phyloP scores from a whole-genome alignment of 2,888 invertebrate genomes.

The Serripes groenlandicus region DNA sequence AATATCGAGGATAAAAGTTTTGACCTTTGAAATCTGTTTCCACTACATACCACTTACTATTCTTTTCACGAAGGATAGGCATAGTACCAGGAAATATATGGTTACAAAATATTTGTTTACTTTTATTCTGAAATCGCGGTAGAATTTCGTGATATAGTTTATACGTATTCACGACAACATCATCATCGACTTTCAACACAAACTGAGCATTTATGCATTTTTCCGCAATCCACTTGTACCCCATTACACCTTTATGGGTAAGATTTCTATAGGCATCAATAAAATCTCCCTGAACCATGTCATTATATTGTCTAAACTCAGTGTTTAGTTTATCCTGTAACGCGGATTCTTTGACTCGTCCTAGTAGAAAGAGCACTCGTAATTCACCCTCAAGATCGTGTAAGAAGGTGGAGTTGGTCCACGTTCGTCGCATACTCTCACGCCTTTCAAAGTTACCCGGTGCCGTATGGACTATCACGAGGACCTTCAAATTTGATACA shows the following conservation, averaged over 20 bases:
- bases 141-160: constrained; percentile 43
- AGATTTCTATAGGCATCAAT: constrained; percentile 73
- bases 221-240: constrained; percentile 73
- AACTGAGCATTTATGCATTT: constrained; percentile 69
- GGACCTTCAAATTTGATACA: constrained; percentile 36
- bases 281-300: constrained; percentile 77
- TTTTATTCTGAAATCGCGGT: constrained; percentile 40
- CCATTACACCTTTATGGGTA: constrained; percentile 76
- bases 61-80: constrained; percentile 55
- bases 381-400: constrained; percentile 36
- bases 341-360: constrained; percentile 47
- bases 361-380: constrained; percentile 71
- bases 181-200: constrained; percentile 75
- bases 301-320: constrained; percentile 66
- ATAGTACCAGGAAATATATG: constrained; percentile 60
- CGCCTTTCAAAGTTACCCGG: constrained; percentile 65
- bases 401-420: constrained; percentile 69
- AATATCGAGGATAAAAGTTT: constrained; percentile 60
- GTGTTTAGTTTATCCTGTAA: constrained; percentile 57
- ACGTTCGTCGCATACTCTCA: constrained; percentile 67
- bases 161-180: constrained; percentile 72
- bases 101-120: constrained; percentile 60
- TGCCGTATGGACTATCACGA: constrained; percentile 68
- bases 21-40: constrained; percentile 51
- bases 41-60: constrained; percentile 59